A percentile compares a stretch with the other conserved stretches of the same genome.
Conservation (phyloP, 2,797 vertebrate species). For the Tauraco hartlaubi region DNA sequence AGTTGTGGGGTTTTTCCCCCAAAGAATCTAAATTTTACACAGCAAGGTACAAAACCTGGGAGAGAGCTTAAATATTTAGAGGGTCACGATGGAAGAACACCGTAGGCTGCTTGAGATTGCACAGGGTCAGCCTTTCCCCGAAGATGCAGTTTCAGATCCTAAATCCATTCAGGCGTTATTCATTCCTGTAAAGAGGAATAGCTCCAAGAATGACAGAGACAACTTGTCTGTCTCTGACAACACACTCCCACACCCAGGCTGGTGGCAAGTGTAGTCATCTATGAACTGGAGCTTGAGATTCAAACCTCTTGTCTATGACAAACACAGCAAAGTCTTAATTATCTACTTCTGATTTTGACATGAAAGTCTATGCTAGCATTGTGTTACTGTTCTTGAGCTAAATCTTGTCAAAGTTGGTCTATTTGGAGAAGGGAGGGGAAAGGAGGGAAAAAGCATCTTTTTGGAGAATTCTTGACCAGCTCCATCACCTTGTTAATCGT, state of each 20-base stretch:
- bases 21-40: neutral
- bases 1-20: neutral
- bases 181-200: neutral
- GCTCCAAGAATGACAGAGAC: neutral
- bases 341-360: neutral
- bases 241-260: conserved; percentile 45
- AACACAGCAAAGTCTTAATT: neutral
- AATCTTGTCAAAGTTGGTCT: neutral
- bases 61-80: conserved; percentile 14
- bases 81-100: neutral
- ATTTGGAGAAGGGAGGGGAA: neutral
- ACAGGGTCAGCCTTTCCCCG: neutral
- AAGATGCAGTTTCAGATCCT: neutral
- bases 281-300: neutral
- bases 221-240: conserved; percentile 36
- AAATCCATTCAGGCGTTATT: neutral
- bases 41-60: neutral
- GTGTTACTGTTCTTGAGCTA: neutral
- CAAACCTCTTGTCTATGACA: neutral
- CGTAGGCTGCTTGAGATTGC: neutral
- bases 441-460: rapidly evolving
- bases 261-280: neutral
- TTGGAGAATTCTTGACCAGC: neutral
- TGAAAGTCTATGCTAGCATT: neutral
- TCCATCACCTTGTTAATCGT: neutral